A percentile compares a stretch with the other conserved stretches of the same genome.
phyloP scores from a whole-genome alignment of 1,140 invertebrate genomes.

The Eueides isabella region DNA sequence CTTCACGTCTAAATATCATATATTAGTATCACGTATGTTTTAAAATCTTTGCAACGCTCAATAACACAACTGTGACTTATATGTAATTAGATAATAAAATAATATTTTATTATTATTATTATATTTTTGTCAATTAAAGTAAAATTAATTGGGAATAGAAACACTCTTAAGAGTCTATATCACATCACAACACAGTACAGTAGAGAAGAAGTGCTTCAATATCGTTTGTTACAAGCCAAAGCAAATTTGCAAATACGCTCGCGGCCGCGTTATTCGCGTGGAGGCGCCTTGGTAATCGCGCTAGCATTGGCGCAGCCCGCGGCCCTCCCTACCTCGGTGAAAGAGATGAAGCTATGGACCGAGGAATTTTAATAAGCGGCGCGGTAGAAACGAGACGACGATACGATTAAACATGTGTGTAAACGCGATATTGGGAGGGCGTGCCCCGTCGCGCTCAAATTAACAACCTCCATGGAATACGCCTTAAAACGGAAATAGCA shows the following conservation, averaged over 20 bases:
- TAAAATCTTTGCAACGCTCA: neutral
- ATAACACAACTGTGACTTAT: neutral
- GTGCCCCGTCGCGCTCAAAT: slow-evolving; percentile 79
- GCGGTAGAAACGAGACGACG: slow-evolving; percentile 71
- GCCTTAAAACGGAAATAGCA: slow-evolving; percentile 57
- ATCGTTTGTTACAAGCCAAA: slow-evolving; percentile 31
- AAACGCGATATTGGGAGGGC: slow-evolving; percentile 76
- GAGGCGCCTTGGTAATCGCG: slow-evolving; percentile 75
- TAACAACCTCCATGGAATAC: slow-evolving; percentile 72
- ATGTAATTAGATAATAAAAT: neutral
- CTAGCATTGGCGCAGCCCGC: slow-evolving; percentile 65
- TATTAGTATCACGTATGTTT: neutral
- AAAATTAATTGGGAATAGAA: neutral
- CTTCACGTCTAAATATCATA: slow-evolving; percentile 25
- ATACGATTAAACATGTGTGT: slow-evolving; percentile 73
- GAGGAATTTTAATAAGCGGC: slow-evolving; percentile 80
- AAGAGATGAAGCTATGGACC: slow-evolving; percentile 72
- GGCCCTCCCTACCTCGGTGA: slow-evolving; percentile 69
- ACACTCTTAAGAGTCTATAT: slow-evolving; percentile 12
- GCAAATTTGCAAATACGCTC: slow-evolving; percentile 52
- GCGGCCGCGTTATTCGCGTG: slow-evolving; percentile 74
- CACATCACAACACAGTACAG: slow-evolving; percentile 16
- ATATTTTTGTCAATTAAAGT: neutral
- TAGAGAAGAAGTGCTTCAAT: neutral
- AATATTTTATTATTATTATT: neutral